Base-by-base conservation (phyloP, 2,888 invertebrate genomes). In the Ectemnius continuus region DNA sequence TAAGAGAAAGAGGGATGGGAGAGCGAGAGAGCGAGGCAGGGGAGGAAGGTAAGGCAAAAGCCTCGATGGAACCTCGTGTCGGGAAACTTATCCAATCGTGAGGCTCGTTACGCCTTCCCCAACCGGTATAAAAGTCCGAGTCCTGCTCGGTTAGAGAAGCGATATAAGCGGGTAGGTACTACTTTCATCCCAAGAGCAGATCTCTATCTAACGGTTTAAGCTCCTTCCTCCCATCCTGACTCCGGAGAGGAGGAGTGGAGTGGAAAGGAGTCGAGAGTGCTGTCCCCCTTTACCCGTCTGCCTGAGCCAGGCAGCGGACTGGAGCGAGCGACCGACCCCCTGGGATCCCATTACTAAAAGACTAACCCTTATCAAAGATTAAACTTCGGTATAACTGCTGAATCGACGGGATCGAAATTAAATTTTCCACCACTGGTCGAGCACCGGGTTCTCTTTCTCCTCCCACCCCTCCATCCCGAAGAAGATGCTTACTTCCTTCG, bases 371-470 rank as follows among this genome's bases (percentile, higher is more conserved):
- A 91, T 91, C 91, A 91, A 91, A 92, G 91, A 92, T 92, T 92
- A 92, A 92, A 92, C 92, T 92, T 91, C 88, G 91, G 92, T 92
- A 92, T 91, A 91, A 92, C 91, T 92, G 92, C 92, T 92, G 92
- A 92, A 92, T 92, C 92, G 91, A 92, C 92, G 91, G 91, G 91
- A 92, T 92, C 90, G 92, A 92, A 92, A 92, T 92, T 92, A 92
- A 92, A 92, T 92, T 92, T 92, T 91, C 90, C 88, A 89, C 87
- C 89, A 81, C 82, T 82, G 83, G 73, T 67, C 76, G 69, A 73
- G 78, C 72, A 66, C 18, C 60, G 45, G 63, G 52, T 60, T 58
- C 67, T 76, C 23, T 11, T 36, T 36, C 36, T 36, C 36, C 36
- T 8, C 36, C 36, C 8, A 5, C 36, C 36, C 36, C 36, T 36